phyloP scores from a whole-genome alignment of 2,888 invertebrate species.

The Diaphora mendica region DNA sequence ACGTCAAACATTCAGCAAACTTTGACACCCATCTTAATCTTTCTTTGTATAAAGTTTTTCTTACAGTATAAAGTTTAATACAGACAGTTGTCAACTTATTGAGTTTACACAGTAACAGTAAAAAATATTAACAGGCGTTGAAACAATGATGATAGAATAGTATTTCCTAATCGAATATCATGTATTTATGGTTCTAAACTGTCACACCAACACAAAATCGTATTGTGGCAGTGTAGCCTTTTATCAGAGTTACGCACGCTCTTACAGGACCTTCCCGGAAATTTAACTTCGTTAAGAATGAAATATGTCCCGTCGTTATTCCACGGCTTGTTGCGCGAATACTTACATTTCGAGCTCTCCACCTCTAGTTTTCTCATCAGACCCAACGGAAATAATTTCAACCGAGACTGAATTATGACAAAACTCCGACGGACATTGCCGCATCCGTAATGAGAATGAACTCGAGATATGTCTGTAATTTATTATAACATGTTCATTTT shows the following conservation, averaged over 20 bases:
- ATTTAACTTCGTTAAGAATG: conserved; percentile 86
- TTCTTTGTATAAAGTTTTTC: conserved; percentile 34
- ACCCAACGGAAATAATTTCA: conserved; percentile 85
- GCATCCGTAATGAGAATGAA: conserved; percentile 86
- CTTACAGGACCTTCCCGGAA: conserved; percentile 82
- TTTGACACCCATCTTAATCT: conserved; percentile 51
- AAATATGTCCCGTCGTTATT: conserved; percentile 85
- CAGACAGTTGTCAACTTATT: not conserved
- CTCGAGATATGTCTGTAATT: conserved; percentile 83
- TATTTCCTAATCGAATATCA: conserved; percentile 39
- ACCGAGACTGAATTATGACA: conserved; percentile 86
- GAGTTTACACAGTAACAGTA: no score
- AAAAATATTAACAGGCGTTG: conserved; percentile 1
- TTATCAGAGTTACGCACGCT: conserved; percentile 85
- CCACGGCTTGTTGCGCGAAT: conserved; percentile 84
- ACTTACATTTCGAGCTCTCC: conserved; percentile 83
- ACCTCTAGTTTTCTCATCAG: conserved; percentile 86
- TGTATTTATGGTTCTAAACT: conserved; percentile 56
- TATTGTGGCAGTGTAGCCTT: conserved; percentile 74
- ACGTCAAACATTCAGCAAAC: conserved; percentile 71
- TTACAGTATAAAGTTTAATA: conserved; percentile 11
- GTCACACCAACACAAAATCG: conserved; percentile 69
- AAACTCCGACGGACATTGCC: conserved; percentile 86
- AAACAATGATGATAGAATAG: conserved; percentile 15
- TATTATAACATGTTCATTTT: conserved; percentile 78